Evolutionary conservation across 1,140 invertebrate genomes (phyloP).

Genomic region (Alviniconcha marisindica): DNA sequence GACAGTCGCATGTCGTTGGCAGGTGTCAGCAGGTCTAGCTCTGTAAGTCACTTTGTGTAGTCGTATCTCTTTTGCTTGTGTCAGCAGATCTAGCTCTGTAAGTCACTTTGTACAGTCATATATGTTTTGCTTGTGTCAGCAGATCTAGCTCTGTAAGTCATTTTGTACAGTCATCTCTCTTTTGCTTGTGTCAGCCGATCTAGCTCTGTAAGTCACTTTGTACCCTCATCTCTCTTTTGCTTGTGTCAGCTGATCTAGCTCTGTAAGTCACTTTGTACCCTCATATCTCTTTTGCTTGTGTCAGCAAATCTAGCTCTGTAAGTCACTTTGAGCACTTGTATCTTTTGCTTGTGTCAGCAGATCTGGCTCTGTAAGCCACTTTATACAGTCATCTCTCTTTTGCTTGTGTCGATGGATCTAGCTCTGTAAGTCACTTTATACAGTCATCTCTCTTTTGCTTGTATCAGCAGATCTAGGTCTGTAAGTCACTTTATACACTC

Average conservation of each 20-base stretch:
- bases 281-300: too few relatives aligned
- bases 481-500: slow-evolving; percentile 64
- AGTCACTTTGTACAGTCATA: slow-evolving; percentile 60
- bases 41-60: slow-evolving; percentile 65
- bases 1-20: slow-evolving; percentile 63
- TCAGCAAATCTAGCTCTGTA: neutral
- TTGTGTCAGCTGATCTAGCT: too few relatives aligned
- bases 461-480: slow-evolving; percentile 64
- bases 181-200: slow-evolving; percentile 62
- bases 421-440: slow-evolving; percentile 63
- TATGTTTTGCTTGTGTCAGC: slow-evolving; percentile 63
- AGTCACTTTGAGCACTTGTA: neutral
- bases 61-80: slow-evolving; percentile 59
- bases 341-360: too few relatives aligned
- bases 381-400: slow-evolving; percentile 60
- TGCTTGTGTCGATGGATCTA: slow-evolving; percentile 62
- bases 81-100: slow-evolving; percentile 68
- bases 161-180: slow-evolving; percentile 62
- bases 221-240: too few relatives aligned
- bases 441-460: slow-evolving; percentile 64
- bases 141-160: slow-evolving; percentile 66
- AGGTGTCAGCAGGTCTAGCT: slow-evolving; percentile 64
- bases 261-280: neutral
- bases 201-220: slow-evolving; percentile 64
- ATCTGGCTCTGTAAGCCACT: neutral